Percentiles rank a stretch among this genome's conserved stretches.
phyloP scores from a whole-genome alignment of 2,797 vertebrate species.

The Xyrichtys novacula region DNA sequence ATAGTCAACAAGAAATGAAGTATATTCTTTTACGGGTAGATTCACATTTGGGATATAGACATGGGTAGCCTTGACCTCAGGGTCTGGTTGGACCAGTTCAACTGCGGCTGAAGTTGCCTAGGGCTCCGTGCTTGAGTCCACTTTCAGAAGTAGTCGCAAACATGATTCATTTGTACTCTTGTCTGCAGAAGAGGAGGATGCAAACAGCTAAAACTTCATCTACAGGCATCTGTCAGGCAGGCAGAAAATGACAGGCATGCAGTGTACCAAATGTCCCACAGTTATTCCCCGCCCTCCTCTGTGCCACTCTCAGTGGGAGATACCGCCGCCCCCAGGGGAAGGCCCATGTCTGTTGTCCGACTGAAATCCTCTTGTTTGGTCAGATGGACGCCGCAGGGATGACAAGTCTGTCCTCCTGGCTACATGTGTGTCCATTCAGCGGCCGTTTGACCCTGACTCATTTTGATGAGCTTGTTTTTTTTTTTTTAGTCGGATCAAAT shows the following conservation, averaged over 20 bases:
- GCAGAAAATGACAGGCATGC: conserved; percentile 38
- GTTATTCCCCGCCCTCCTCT: conserved; percentile 20
- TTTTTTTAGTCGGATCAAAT: conserved; percentile 43
- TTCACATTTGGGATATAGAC: no score
- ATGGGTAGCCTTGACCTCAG: no score
- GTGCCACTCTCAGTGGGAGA: conserved; percentile 53
- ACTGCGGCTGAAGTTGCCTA: no score
- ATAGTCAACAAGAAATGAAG: no score
- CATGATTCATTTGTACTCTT: no score
- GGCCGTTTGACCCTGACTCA: conserved; percentile 52
- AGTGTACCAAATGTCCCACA: conserved; percentile 38
- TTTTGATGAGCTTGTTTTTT: conserved; percentile 41
- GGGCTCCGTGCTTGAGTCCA: no score
- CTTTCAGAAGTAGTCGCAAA: no score
- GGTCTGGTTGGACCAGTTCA: no score
- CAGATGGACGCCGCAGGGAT: conserved; percentile 75
- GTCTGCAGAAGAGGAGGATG: no score
- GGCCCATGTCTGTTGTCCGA: conserved; percentile 47
- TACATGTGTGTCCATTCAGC: conserved; percentile 45
- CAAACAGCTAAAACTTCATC: not conserved
- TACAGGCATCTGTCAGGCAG: conserved; percentile 28
- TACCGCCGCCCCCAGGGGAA: conserved; percentile 43
- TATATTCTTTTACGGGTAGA: no score
- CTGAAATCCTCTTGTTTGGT: conserved; percentile 76
- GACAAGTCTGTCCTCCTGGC: conserved; percentile 35